Conservation (phyloP, 2,797 vertebrate genomes). For the Yasuhikotakia modesta region DNA sequence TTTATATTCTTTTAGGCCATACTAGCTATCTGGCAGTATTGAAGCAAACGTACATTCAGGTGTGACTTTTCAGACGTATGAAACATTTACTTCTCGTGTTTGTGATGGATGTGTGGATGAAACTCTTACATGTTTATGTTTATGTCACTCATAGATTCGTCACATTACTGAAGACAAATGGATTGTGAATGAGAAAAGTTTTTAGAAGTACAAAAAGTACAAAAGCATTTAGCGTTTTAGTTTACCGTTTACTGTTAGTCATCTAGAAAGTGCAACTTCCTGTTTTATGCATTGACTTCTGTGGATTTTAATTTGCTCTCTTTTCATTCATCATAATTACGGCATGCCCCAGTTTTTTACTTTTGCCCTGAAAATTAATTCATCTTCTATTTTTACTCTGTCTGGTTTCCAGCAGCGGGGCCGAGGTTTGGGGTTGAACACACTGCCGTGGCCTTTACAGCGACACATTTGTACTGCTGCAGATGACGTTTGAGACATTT, state of each 20-base stretch:
- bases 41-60: neutral
- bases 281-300: constrained; percentile 42
- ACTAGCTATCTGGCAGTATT: neutral
- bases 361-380: constrained; percentile 44
- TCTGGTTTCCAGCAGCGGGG: constrained; percentile 22
- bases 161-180: neutral
- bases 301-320: constrained; percentile 52
- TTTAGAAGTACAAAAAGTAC: neutral
- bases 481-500: constrained; percentile 32
- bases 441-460: constrained; percentile 33
- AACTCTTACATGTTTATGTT: neutral
- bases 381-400: constrained; percentile 46
- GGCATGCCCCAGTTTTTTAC: constrained; percentile 46
- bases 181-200: neutral
- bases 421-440: constrained; percentile 14
- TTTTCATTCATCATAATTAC: constrained; percentile 57
- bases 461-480: constrained; percentile 34
- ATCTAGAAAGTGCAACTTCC: constrained; percentile 29
- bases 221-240: constrained; percentile 10
- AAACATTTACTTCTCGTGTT: neutral
- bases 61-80: constrained; percentile 23
- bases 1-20: too few relatives aligned
- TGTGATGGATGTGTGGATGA: neutral
- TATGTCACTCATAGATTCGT: neutral
- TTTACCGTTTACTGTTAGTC: constrained; percentile 20